These are phyloP conservation scores for Turritopsis dohrnii DNA, from an alignment of 30 jellyfish, hydroid and myxozoan genomes.

Conservation along the genomic window DNA sequence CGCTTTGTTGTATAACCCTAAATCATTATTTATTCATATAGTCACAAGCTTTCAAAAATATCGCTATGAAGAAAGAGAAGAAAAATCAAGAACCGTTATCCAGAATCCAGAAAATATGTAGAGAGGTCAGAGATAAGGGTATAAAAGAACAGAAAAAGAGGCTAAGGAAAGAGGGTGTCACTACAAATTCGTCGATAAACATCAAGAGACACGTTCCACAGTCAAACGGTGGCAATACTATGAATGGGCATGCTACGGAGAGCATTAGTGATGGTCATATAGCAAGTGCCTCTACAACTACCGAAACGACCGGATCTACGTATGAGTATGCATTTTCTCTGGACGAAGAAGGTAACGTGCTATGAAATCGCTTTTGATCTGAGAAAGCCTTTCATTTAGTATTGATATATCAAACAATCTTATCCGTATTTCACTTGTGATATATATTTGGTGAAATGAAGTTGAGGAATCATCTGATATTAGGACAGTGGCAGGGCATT, in stretches of 20 bases:
- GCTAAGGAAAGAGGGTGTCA: not conserved
- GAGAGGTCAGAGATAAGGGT: not conserved
- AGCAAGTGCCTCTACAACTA: not conserved
- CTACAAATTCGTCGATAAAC: not conserved
- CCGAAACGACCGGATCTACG: not conserved
- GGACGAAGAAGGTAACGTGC: not conserved
- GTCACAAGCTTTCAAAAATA: no score
- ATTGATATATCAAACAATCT: no score
- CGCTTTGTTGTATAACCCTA: not conserved
- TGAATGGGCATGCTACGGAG: not conserved
- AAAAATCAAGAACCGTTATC: not conserved
- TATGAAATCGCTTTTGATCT: not conserved
- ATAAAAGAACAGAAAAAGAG: not conserved
- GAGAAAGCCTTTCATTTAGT: not conserved
- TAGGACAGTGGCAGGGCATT: no score
- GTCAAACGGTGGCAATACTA: not conserved
- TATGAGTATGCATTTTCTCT: not conserved
- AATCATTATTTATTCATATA: not conserved
- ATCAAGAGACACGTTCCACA: not conserved
- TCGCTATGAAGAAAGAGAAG: not conserved
- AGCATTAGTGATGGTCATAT: not conserved
- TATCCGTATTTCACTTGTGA: no score
- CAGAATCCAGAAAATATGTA: not conserved
- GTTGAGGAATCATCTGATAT: no score
- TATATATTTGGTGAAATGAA: no score